These are phyloP conservation scores for Gobionotothen gibberifrons DNA, from an alignment of 2,797 vertebrate genomes.

Conservation along the genomic window DNA sequence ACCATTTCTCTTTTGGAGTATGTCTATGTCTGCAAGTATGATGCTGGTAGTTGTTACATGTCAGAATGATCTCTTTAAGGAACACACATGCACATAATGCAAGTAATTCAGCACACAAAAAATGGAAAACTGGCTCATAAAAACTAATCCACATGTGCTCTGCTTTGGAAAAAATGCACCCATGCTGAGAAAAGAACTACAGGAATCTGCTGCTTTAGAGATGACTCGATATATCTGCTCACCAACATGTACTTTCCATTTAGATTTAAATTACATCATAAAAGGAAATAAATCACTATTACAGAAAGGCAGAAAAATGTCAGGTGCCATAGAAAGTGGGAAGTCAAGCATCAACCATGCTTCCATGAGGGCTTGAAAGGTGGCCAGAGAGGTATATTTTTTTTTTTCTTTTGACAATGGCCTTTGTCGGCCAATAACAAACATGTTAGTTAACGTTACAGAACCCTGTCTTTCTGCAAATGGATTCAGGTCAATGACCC, in stretches of 20 bases:
- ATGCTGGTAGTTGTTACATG: not conserved
- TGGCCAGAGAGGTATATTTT: not conserved
- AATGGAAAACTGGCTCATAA: not conserved
- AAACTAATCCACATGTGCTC: conserved; percentile 7
- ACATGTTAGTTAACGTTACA: too few relatives aligned
- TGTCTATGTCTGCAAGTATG: not conserved
- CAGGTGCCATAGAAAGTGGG: not conserved
- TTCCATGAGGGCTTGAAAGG: not conserved
- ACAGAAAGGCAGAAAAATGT: not conserved
- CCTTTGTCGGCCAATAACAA: too few relatives aligned
- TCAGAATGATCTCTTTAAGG: not conserved
- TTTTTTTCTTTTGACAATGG: not conserved
- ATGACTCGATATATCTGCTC: not conserved
- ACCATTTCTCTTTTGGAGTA: not conserved
- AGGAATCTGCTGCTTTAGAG: not conserved
- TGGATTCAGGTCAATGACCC: not conserved
- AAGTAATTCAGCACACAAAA: conserved; percentile 2
- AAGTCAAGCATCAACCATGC: too few relatives aligned
- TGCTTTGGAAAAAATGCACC: not conserved
- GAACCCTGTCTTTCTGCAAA: too few relatives aligned
- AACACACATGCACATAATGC: not conserved
- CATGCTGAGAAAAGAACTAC: not conserved
- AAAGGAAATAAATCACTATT: not conserved
- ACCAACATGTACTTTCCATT: not conserved
- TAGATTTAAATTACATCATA: not conserved